Evolutionary conservation across 2,888 invertebrate species (phyloP).

Genomic region (Trissolcus brochymenae): DNA sequence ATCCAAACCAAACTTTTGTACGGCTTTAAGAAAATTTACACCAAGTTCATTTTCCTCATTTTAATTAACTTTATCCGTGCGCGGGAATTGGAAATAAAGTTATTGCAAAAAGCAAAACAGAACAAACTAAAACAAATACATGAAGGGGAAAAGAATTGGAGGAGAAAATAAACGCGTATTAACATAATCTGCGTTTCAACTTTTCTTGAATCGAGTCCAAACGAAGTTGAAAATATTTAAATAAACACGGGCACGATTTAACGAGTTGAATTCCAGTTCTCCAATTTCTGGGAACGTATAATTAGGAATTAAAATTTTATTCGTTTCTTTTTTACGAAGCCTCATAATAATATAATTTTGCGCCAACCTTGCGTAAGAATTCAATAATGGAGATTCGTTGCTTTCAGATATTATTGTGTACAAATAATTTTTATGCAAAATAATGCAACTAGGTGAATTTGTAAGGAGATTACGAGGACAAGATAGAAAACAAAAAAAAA

Average conservation of each 20-base stretch:
- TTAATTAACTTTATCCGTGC: conserved; percentile 11
- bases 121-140: not conserved
- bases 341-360: not conserved
- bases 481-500: conserved; percentile 14
- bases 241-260: conserved; percentile 13
- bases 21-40: not conserved
- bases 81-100: conserved; percentile 4
- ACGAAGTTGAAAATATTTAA: conserved; percentile 24
- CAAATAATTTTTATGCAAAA: too few species aligned
- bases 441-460: conserved; percentile 4
- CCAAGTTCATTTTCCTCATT: not conserved
- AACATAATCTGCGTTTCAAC: conserved; percentile 20
- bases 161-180: conserved; percentile 17
- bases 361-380: too few species aligned
- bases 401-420: too few species aligned
- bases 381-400: too few species aligned
- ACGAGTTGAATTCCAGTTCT: conserved; percentile 13
- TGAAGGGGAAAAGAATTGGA: not conserved
- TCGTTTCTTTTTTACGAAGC: not conserved
- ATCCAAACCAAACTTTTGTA: not conserved
- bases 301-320: not conserved
- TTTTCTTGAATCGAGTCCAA: conserved; percentile 5
- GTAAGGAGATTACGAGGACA: conserved; percentile 1
- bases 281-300: not conserved
- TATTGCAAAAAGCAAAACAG: not conserved